phyloP scores from a whole-genome alignment of 1,140 invertebrate genomes.

The Globodera ellingtonae region DNA sequence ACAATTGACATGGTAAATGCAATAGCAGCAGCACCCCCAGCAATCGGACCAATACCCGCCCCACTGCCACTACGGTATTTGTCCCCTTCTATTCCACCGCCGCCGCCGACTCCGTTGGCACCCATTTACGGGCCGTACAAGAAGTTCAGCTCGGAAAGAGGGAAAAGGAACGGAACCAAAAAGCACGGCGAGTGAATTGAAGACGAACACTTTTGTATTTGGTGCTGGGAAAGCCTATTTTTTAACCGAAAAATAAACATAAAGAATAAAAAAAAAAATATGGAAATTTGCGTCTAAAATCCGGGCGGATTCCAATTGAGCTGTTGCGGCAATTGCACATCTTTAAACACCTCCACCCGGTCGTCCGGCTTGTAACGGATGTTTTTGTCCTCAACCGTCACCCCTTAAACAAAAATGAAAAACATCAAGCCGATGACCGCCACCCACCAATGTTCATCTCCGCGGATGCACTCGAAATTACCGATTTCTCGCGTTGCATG shows the following conservation, averaged over 20 bases:
- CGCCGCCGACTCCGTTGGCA: not conserved
- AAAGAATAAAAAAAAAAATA: not conserved
- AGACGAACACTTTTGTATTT: not conserved
- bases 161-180: constrained; percentile 14
- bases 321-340: constrained; percentile 38
- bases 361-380: constrained; percentile 60
- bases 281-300: constrained; percentile 45
- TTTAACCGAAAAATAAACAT: not conserved
- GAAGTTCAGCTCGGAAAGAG: not conserved
- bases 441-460: constrained; percentile 52
- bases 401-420: constrained; percentile 33
- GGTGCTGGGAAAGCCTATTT: not conserved
- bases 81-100: not conserved
- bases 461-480: constrained; percentile 50
- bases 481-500: constrained; percentile 54
- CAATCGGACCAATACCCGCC: not conserved
- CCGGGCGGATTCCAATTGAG: constrained; percentile 60
- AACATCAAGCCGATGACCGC: not conserved
- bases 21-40: not conserved
- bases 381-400: constrained; percentile 54
- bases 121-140: not conserved
- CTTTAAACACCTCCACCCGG: constrained; percentile 55
- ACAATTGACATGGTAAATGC: not conserved
- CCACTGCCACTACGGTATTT: not conserved
- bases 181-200: constrained; percentile 34